Conservation (phyloP, 2,113 vertebrate species). For the Microtus pennsylvanicus region DNA sequence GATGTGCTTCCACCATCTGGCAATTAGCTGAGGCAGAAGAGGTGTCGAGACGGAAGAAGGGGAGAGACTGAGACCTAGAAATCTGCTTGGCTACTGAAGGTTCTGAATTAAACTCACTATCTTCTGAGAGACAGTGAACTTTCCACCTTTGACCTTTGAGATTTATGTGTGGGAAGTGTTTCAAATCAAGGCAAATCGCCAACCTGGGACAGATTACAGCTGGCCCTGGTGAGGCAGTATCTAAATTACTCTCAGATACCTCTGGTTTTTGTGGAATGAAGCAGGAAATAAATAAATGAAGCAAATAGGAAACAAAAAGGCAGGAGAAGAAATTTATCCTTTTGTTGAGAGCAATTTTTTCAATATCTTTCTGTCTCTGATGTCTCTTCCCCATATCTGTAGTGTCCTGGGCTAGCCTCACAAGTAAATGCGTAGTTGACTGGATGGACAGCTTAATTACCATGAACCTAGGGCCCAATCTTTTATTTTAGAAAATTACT, state of each 20-base stretch:
- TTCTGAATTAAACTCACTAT: neutral
- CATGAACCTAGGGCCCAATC: neutral
- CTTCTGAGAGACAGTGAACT: neutral
- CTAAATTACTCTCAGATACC: neutral
- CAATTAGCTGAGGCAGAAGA: neutral
- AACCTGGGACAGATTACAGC: neutral
- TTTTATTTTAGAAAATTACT: neutral
- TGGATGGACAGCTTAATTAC: neutral
- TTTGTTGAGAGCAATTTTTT: neutral
- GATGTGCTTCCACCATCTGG: neutral
- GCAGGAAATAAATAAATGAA: neutral
- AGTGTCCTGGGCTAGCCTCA: neutral
- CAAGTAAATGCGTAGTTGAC: neutral
- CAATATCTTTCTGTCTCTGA: neutral
- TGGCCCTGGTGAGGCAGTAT: neutral
- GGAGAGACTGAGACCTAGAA: neutral
- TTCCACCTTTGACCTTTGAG: neutral
- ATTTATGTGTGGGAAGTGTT: neutral
- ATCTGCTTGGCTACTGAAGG: neutral
- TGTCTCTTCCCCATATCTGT: neutral
- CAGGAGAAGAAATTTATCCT: neutral
- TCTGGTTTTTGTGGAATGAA: neutral
- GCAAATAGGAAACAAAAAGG: neutral
- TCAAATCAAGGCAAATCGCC: neutral
- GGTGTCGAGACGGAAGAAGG: neutral